Base-by-base conservation (phyloP, 1,140 invertebrate genomes). In the Drosophila cardini region DNA sequence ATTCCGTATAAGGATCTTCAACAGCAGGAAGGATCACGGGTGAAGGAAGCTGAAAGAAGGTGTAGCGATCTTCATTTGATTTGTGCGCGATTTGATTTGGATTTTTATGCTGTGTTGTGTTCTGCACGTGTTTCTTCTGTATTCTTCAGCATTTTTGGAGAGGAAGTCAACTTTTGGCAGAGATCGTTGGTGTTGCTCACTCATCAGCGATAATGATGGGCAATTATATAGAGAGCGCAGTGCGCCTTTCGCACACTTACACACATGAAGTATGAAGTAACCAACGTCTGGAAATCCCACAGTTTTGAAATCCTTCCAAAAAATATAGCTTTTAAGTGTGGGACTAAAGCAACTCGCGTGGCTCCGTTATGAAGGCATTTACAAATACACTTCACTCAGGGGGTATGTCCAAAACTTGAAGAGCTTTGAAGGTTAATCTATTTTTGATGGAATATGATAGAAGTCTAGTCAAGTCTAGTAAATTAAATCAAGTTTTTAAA, bases 181-280 rank as follows among this genome's bases (percentile, higher is more conserved):
- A 48, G 18, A 45, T 18, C 15, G 75, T 52, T 69, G 76, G 82
- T 83, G 83, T 87, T 76, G 72, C 84, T 55, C 84, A 75, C 80
- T 87, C 83, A 87, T 87, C 83, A 87, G 84, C 69, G 80, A 87
- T 89, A 89, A 87, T 87, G 84, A 87, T 76, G 80, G 80, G 76
- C 83, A 87, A 87, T 87, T 87, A 86, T 79, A 57, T 79, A 67
- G 52, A 46, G 34, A 65, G 67, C 52, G 34, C 21, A 4, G 21
- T 15, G 62, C 62, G 36, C 70, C 55, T 67, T 75, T 74, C 71
- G 21, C 21, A 26, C 21, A 56, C 48, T 15, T 34, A 55, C 18
- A 55, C 36, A 46, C 15, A 36, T 45, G 11, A n/a, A 10, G 15
- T 13, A 60, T 26, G n/a, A 32, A 61, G 21, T 0, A 42, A 34